Base-by-base conservation (phyloP, 1,140 invertebrate species). In the Adoxophyes honmai region DNA sequence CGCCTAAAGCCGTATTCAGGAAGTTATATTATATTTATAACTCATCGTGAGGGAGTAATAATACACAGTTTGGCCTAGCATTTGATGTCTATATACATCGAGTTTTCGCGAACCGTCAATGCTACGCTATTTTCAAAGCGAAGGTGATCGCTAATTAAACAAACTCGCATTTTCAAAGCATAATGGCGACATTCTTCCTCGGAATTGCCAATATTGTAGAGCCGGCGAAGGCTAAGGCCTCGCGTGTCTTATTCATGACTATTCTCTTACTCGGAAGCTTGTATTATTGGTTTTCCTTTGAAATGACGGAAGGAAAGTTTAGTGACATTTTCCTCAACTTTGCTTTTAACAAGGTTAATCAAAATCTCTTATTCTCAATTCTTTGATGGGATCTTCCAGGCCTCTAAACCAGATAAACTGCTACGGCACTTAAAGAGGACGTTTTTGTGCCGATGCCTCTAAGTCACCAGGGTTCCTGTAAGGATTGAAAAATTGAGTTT, bases 121-220 rank as follows among this genome's bases (percentile, higher is more conserved):
- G 67, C 54, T 67, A 65, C 18, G 52, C 64, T 70, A 70, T 69
- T 73, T 70, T 66, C 48, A 67, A 55, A 61, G 54, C 44, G 60
- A 66, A 69, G 66, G 64, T 67, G 62, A 72, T 64, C 54, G 44
- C 52, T 67, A 64, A 48, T 48, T 48, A 48, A 48, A 33, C 42
- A 48, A 48, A 48, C 42, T 21, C 42, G 42, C 11, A 48, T 48
- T 48, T 48, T 28, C 42, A 48, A 28, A 28, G 18, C 16, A 21
- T 48, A 48, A 48, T 48, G 7, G 21, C 11, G 11, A 52, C 54
- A 39, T 36, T 54, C 55, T 64, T 64, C 56, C 57, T 57, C 35
- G 52, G 56, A 44, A n/a, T 55, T 64, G 53, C 56, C 58, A 61
- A 59, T 61, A 59, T 48, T 33, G 42, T 18, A 48, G 7, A 38